Percentiles rank a stretch among this genome's conserved stretches.
Evolutionary conservation across 1,140 invertebrate genomes (phyloP).

Genomic region (Papilio polyxenes): DNA sequence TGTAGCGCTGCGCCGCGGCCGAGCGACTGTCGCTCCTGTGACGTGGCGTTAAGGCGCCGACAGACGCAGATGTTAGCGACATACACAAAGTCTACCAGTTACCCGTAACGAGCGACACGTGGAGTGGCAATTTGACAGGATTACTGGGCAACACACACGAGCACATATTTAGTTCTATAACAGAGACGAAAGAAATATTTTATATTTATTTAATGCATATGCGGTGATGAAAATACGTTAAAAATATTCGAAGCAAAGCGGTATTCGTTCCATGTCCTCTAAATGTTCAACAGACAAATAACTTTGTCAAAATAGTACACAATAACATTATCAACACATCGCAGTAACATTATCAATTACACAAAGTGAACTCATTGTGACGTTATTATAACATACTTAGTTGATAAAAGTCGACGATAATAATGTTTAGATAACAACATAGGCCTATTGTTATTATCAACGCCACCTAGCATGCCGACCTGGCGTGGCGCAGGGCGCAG

Average conservation of each 20-base stretch:
- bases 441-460: background rate
- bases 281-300: too few relatives aligned
- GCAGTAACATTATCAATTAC: background rate
- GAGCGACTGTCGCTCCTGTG: background rate
- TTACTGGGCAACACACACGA: slow-evolving; percentile 38
- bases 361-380: background rate
- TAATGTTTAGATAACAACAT: background rate
- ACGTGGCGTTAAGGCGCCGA: background rate
- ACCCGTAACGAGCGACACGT: slow-evolving; percentile 41
- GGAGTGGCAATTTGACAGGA: slow-evolving; percentile 59
- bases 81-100: background rate
- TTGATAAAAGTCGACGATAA: background rate
- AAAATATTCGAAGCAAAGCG: background rate
- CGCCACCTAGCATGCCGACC: background rate
- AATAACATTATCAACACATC: background rate
- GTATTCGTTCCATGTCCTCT: background rate
- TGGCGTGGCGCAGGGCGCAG: too few relatives aligned
- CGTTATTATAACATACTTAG: background rate
- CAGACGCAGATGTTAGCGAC: background rate
- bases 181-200: background rate
- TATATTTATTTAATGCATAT: background rate
- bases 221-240: background rate
- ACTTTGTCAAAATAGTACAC: background rate
- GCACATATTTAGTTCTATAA: background rate
- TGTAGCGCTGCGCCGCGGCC: background rate